Evolutionary conservation across 1,140 invertebrate species (phyloP), one percentile per base, ranked within the genome.

Genomic region (Daktulosphaira vitifoliae): DNA sequence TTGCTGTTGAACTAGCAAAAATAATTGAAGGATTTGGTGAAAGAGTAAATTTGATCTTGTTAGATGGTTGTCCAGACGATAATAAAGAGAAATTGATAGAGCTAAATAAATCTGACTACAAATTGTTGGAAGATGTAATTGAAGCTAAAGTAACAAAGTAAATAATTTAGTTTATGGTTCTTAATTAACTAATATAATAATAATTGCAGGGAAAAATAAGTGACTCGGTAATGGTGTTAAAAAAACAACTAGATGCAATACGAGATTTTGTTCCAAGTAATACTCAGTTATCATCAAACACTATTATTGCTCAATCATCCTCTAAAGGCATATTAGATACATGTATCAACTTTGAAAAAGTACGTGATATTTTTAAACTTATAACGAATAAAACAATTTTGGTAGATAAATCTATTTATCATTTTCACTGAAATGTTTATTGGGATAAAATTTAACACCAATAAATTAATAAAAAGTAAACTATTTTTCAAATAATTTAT

Each of bases 1-100:
- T 69, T 38, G 70, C 70, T 11, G 23, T 71, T 1, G 54, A 68
- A 46, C 39, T 71, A 2, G 48, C 65, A 5, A 56, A 66, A 2
- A 50, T 68, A 51, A 39, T 71, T 1, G 68, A 71, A 65, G 65
- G 52, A 29, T 46, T 56, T 38, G 66, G 59, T 22, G 42, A 68
- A 26, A 64, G 20, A 3, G 68, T 68, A 1, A 64, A 51, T 5
- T 38, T 68, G 7, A 39, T 68, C 20, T 54, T 67, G 13, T 6
- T 68, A 4, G 66, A 68, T 29, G 68, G 65, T 13, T 46, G 39
- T 48, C 56, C 56, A 1, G 44, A 23, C 15, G 56, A 62, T 11
- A 62, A 48, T 20, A 46, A 48, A n/a, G 46, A 48, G 22, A 38
- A 39, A 13, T 48, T 62, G 20, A 1, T 15, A n/a, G 9, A 46